Conservation (phyloP, 2,888 invertebrate genomes). For the Eupithecia inturbata region DNA sequence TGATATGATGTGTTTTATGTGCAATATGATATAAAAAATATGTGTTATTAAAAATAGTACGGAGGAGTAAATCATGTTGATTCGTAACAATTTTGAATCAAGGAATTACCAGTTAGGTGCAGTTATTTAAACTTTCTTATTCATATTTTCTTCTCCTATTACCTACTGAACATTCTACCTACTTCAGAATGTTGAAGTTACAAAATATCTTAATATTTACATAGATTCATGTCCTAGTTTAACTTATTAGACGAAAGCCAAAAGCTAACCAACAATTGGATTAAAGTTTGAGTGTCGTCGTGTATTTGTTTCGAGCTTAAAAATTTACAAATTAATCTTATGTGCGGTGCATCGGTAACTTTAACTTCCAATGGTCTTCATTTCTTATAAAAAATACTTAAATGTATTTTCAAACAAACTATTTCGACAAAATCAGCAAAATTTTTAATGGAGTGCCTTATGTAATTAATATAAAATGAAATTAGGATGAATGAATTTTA, state of each 20-base stretch:
- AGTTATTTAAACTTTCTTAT: not conserved
- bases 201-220: not conserved
- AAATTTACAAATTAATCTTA: slow-evolving; percentile 51
- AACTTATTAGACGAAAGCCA: not conserved
- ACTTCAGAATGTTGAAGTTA: not conserved
- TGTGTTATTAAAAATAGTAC: slow-evolving; percentile 30
- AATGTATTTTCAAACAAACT: slow-evolving; percentile 63
- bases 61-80: slow-evolving; percentile 5
- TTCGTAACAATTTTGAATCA: not conserved
- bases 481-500: slow-evolving; percentile 82
- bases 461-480: slow-evolving; percentile 82
- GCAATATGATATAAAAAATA: slow-evolving; percentile 39
- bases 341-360: slow-evolving; percentile 63
- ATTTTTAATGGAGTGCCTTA: slow-evolving; percentile 84
- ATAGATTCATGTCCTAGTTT: not conserved
- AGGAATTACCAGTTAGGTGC: not conserved
- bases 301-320: slow-evolving; percentile 58
- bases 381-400: slow-evolving; percentile 58
- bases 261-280: not conserved
- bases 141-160: not conserved
- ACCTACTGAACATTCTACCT: not conserved
- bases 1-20: slow-evolving; percentile 46
- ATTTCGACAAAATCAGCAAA: slow-evolving; percentile 79
- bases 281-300: slow-evolving; percentile 16
- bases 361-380: slow-evolving; percentile 80